Base-by-base conservation (phyloP, 2,797 vertebrate species). In the Tokudaia tokunoshimensis region DNA sequence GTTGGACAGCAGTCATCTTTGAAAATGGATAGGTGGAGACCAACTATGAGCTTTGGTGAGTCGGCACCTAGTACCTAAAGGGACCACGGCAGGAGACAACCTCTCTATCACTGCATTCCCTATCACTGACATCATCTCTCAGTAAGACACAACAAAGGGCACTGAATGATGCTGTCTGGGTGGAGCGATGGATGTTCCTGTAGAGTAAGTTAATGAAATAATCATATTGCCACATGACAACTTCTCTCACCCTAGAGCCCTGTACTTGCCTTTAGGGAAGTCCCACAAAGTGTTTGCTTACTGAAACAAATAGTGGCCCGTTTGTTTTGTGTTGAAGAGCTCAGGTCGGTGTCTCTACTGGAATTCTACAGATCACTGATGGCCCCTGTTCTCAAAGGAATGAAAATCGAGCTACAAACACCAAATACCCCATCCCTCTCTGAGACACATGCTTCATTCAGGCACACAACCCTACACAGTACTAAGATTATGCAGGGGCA, bases 191-290 rank as follows among this genome's bases (percentile, higher is more conserved):
- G 84, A 31, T 96, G 98, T 98, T 97, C 98, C 96, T 92, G 96
- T 93, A 95, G 94, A 97, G 91, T 89, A 1, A 50, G 67, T 97
- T 91, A 97, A 96, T 93, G 95, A 97, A 98, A 98, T 26, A 98
- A 13, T 22, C 86, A 29, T 59, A 93, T 97, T 98, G 97, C 98
- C 97, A 98, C 98, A 97, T 97, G 98, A 96, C 87, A 94, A 74
- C 26, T 94, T 76, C 92, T 96, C 95, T 93, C 94, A 96, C 72
- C 95, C 92, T 94, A 0, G 15, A 82, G 78, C 78, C 67, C 65
- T 82, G 34, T 65, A 81, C 94, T 96, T 94, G 94, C 94, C 94
- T 97, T 89, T 83, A 88, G 96, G 97, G 63, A 81, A 89, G 57
- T 79, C 86, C 7, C 83, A 94, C 93, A 75, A 80, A 75, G 47